A percentile compares a stretch with the other conserved stretches of the same genome.
Conservation (phyloP, 2,113 vertebrate species). For the Ursus arctos region DNA sequence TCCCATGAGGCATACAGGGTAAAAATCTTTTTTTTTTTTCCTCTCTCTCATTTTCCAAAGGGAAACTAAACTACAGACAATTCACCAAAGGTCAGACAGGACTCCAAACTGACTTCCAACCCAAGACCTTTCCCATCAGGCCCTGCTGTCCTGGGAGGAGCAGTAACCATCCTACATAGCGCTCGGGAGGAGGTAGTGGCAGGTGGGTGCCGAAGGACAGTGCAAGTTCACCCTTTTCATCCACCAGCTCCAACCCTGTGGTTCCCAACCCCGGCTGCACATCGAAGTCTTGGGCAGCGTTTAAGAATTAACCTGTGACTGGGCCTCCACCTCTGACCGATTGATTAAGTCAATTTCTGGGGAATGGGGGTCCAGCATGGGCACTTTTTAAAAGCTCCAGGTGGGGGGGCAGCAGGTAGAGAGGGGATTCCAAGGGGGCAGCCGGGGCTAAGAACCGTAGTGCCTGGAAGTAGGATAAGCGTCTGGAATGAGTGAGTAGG, state of each 20-base stretch:
- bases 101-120: neutral
- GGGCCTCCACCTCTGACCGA: neutral
- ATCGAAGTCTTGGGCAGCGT: neutral
- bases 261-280: neutral
- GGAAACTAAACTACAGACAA: neutral
- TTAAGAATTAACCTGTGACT: neutral
- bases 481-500: neutral
- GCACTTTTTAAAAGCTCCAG: neutral
- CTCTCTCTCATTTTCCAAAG: neutral
- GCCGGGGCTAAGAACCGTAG: neutral
- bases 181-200: neutral
- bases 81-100: neutral
- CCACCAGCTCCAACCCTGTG: neutral
- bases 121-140: neutral
- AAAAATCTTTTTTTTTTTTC: neutral
- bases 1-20: neutral
- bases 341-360: neutral
- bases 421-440: neutral
- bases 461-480: neutral
- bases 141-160: neutral
- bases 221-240: neutral
- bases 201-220: neutral
- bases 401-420: neutral
- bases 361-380: no score
- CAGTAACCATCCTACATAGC: neutral